Conservation (phyloP, 2,888 invertebrate species). For the Anoplius nigerrimus region DNA sequence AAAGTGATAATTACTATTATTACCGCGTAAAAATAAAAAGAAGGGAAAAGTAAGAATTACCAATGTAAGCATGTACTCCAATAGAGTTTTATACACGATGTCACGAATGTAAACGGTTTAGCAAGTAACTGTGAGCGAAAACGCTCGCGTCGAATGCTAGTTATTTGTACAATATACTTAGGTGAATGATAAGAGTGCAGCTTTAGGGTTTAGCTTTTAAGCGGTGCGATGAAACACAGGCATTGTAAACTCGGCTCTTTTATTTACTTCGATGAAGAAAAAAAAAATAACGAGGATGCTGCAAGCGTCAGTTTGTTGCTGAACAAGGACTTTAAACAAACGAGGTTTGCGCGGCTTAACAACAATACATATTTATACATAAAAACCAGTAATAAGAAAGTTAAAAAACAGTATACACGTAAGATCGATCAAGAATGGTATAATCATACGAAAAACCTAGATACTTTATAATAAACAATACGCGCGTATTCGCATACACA, state of each 20-base stretch:
- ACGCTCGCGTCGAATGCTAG: constrained; percentile 71
- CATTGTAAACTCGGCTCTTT: constrained; percentile 66
- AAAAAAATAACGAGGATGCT: constrained; percentile 44
- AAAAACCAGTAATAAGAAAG: constrained; percentile 73
- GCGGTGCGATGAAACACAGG: constrained; percentile 55
- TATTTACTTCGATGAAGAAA: constrained; percentile 66
- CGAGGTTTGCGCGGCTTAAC: constrained; percentile 71
- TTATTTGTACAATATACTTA: constrained; percentile 75
- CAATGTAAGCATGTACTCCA: constrained; percentile 74
- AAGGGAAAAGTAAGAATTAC: constrained; percentile 60
- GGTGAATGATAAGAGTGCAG: constrained; percentile 74
- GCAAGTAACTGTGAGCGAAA: constrained; percentile 67
- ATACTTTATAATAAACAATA: constrained; percentile 72
- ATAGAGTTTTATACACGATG: constrained; percentile 75
- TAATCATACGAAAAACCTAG: constrained; percentile 72
- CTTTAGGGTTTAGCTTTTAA: constrained; percentile 73
- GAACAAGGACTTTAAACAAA: constrained; percentile 69
- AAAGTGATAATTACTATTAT: constrained; percentile 74
- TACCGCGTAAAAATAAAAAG: constrained; percentile 58
- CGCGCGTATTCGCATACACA: constrained; percentile 70
- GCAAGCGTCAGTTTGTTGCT: constrained; percentile 71
- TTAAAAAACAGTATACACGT: constrained; percentile 70
- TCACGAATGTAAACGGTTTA: constrained; percentile 74
- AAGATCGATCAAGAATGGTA: constrained; percentile 73
- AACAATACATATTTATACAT: constrained; percentile 74